Conservation (phyloP, 1,140 invertebrate genomes). For the Zaprionus nigranus region DNA sequence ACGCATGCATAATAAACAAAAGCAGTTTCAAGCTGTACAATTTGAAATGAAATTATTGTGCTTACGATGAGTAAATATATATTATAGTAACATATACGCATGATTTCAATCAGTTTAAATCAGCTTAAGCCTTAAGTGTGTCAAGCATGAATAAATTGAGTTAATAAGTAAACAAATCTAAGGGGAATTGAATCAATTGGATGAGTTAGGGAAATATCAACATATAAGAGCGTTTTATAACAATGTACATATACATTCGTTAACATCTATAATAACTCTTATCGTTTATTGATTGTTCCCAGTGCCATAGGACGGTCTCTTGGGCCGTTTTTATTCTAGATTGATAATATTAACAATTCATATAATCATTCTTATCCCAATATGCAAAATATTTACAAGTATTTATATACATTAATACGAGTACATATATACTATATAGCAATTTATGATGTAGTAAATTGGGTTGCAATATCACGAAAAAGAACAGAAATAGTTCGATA, state of each 20-base stretch:
- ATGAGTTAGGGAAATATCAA: not conserved
- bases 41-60: not conserved
- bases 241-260: not conserved
- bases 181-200: not conserved
- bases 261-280: not conserved
- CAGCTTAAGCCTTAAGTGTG: not conserved
- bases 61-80: not conserved
- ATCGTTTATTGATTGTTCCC: not conserved
- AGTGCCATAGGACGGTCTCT: too few species aligned
- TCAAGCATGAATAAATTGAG: slow-evolving; percentile 9
- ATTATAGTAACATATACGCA: not conserved
- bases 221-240: not conserved
- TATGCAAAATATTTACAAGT: too few species aligned
- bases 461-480: too few species aligned
- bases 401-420: too few species aligned
- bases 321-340: too few species aligned
- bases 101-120: not conserved
- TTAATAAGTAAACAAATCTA: not conserved
- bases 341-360: too few species aligned
- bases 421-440: too few species aligned
- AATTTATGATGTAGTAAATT: too few species aligned
- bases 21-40: not conserved
- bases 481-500: too few species aligned
- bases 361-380: too few species aligned
- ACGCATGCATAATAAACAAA: slow-evolving; percentile 16